Conservation (phyloP, 2,113 vertebrate species). For the Entelurus aequoreus region DNA sequence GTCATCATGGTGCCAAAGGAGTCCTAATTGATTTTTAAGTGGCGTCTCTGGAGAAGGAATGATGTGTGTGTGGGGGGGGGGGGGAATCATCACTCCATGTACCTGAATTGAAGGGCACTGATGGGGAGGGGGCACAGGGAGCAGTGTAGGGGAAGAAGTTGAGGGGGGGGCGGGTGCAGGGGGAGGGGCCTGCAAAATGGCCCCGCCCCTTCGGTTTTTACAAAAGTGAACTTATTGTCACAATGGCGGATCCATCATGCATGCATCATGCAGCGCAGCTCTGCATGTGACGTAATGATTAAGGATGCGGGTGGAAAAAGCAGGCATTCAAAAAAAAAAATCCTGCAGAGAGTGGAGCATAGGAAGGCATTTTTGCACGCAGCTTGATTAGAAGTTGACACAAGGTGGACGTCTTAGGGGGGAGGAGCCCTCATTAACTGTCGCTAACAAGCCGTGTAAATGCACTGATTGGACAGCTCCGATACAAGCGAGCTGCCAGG, state of each 20-base stretch:
- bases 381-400: conserved; percentile 98
- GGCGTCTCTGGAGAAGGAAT: conserved; percentile 54
- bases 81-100: conserved; percentile 30
- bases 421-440: conserved; percentile 97
- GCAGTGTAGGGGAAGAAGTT: conserved; percentile 17
- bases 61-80: conserved; percentile 21
- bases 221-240: conserved; percentile 55
- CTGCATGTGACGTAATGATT: too few relatives aligned
- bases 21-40: conserved; percentile 81
- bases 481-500: conserved; percentile 90
- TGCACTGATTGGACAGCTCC: conserved; percentile 93
- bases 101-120: conserved; percentile 69
- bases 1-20: conserved; percentile 23
- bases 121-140: conserved; percentile 59
- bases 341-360: conserved; percentile 50
- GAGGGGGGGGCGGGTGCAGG: conserved; percentile 41
- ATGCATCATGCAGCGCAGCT: conserved; percentile 37
- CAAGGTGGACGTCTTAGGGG: conserved; percentile 84
- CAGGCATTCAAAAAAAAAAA: background rate
- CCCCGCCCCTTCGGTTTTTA: too few relatives aligned
- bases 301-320: too few relatives aligned
- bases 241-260: conserved; percentile 44
- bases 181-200: conserved; percentile 15
- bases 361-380: conserved; percentile 63
- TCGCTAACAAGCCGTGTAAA: conserved; percentile 99